phyloP scores from a whole-genome alignment of 2,888 invertebrate genomes.

The Drosophila setosimentum region DNA sequence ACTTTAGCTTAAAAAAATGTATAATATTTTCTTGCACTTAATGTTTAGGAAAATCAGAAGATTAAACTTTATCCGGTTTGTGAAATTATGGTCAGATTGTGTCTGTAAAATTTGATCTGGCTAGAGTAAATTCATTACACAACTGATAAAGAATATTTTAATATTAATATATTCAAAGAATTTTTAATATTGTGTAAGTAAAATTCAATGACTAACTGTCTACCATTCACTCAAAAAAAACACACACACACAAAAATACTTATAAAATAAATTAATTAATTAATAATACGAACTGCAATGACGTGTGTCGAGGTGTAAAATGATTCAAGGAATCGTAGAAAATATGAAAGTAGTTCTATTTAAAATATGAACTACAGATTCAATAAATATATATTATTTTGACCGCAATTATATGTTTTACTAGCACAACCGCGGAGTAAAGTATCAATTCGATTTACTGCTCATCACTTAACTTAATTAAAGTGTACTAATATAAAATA shows the following conservation, averaged over 20 bases:
- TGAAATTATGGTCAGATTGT: not conserved
- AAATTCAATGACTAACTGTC: not conserved
- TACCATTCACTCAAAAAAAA: not conserved
- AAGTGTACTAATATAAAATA: not conserved
- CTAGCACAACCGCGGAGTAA: not conserved
- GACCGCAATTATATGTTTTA: not conserved
- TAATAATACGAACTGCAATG: not conserved
- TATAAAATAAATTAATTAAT: not conserved
- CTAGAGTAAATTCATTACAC: not conserved
- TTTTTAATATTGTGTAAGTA: not conserved
- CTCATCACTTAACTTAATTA: not conserved
- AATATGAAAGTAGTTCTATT: not conserved
- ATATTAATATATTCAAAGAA: not conserved
- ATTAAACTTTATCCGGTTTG: not conserved
- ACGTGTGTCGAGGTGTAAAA: not conserved
- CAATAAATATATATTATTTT: not conserved
- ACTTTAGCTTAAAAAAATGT: conserved; percentile 1
- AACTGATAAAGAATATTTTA: not conserved
- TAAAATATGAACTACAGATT: not conserved
- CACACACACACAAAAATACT: not conserved
- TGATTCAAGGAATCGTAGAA: not conserved
- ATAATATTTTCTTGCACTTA: conserved; percentile 6
- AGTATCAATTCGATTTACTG: not conserved
- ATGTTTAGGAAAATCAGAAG: not conserved
- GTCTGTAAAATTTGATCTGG: not conserved